Conservation (phyloP, 2,888 invertebrate species). For the Xanthia togata region DNA sequence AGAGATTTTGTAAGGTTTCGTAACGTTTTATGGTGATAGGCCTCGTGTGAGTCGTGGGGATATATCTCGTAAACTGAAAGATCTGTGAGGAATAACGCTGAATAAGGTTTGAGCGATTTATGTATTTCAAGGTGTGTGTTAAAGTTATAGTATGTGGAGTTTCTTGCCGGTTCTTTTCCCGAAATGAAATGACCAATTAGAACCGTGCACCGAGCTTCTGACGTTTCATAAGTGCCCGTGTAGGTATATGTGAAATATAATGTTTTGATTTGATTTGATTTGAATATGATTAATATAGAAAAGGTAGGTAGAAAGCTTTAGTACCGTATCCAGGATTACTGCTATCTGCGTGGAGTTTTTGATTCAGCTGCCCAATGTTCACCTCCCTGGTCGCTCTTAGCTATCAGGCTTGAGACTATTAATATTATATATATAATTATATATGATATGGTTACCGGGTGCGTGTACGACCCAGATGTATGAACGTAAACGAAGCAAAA, state of each 20-base stretch:
- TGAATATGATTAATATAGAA: neutral
- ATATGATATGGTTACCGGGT: neutral
- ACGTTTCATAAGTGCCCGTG: neutral
- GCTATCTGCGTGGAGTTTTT: neutral
- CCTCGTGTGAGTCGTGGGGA: neutral
- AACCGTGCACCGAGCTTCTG: neutral
- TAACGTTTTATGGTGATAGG: constrained; percentile 24
- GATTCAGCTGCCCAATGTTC: neutral
- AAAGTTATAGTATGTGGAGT: neutral
- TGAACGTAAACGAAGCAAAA: too few relatives aligned
- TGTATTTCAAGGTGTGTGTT: neutral
- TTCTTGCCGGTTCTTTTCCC: neutral
- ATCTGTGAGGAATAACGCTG: constrained; percentile 9
- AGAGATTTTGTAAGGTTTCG: constrained; percentile 49
- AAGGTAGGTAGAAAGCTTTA: neutral
- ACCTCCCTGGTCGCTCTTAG: neutral
- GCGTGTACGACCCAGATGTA: too few relatives aligned
- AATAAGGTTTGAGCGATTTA: neutral
- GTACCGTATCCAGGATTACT: neutral
- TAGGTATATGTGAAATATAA: neutral
- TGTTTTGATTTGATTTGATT: neutral
- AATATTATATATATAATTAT: neutral
- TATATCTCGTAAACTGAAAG: constrained; percentile 18
- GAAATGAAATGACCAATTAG: neutral
- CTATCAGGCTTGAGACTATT: too few relatives aligned